Conservation (phyloP, 2,113 vertebrate genomes). For the Tauraco erythrolophus region DNA sequence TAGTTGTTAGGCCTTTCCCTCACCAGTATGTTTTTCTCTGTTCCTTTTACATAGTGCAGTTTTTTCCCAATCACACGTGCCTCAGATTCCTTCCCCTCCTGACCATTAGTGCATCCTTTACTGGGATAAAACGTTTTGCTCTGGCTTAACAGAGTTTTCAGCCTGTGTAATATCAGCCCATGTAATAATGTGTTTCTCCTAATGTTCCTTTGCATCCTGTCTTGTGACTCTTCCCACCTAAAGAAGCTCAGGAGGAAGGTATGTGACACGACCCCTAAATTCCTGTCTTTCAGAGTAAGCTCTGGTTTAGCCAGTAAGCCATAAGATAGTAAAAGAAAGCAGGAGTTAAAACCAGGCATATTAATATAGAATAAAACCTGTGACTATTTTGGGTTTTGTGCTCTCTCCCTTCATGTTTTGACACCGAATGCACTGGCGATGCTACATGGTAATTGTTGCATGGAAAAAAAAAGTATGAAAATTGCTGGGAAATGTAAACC, state of each 20-base stretch:
- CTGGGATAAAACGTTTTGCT: not conserved
- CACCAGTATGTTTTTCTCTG: not conserved
- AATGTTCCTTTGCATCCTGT: constrained; percentile 11
- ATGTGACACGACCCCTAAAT: constrained; percentile 72
- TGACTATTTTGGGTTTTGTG: not conserved
- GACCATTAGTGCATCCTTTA: not conserved
- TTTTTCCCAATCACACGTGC: accelerated
- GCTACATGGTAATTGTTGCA: not conserved
- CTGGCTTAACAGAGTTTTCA: not conserved
- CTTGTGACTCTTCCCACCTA: constrained; percentile 43
- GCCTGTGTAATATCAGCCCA: not conserved
- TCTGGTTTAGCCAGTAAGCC: not conserved
- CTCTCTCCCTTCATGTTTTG: not conserved
- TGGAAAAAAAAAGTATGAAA: not conserved
- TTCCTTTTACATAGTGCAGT: not conserved
- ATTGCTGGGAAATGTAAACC: constrained; percentile 42
- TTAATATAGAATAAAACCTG: not conserved
- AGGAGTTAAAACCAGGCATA: not conserved
- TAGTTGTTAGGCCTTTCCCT: not conserved
- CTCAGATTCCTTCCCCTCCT: not conserved
- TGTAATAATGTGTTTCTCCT: not conserved
- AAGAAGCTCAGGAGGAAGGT: constrained; percentile 81
- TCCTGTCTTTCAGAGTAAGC: not conserved
- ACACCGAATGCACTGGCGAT: accelerated
- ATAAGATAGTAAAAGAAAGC: not conserved